These are phyloP conservation scores for Chelon labrosus DNA, from an alignment of 2,797 vertebrate genomes.

Conservation along the genomic window DNA sequence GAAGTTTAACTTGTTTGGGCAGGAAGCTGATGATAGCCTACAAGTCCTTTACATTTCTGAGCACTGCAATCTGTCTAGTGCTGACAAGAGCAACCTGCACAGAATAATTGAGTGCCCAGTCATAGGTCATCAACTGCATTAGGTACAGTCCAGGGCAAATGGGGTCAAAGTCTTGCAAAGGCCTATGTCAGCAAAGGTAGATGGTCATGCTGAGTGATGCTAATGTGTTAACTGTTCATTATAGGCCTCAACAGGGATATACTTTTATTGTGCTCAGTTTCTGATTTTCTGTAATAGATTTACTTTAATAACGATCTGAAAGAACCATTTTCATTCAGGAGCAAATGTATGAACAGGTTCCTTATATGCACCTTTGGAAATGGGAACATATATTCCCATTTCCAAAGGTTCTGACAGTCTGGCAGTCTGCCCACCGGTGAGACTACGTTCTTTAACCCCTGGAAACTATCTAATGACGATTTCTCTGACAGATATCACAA, in stretches of 20 bases:
- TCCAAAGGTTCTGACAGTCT: no score
- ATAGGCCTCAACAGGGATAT: neutral
- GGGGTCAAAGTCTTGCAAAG: neutral
- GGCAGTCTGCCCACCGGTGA: no score
- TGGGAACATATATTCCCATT: no score
- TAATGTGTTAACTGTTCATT: neutral
- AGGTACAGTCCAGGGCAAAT: neutral
- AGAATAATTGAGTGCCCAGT: neutral
- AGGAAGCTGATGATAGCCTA: conserved; percentile 8
- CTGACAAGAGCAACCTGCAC: conserved; percentile 5
- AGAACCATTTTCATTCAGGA: neutral
- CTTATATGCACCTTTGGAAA: no score
- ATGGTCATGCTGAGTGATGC: neutral
- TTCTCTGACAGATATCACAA: no score
- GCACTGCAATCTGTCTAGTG: neutral
- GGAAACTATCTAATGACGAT: no score
- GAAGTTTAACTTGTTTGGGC: conserved; percentile 14
- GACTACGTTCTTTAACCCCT: no score
- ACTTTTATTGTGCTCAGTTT: neutral
- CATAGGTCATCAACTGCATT: neutral
- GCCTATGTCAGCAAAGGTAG: neutral
- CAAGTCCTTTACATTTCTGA: conserved; percentile 6
- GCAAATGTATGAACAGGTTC: no score
- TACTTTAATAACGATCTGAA: neutral
- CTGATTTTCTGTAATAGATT: neutral